Base-by-base conservation (phyloP, 2,888 invertebrate species). In the Ichneumon xanthorius region DNA sequence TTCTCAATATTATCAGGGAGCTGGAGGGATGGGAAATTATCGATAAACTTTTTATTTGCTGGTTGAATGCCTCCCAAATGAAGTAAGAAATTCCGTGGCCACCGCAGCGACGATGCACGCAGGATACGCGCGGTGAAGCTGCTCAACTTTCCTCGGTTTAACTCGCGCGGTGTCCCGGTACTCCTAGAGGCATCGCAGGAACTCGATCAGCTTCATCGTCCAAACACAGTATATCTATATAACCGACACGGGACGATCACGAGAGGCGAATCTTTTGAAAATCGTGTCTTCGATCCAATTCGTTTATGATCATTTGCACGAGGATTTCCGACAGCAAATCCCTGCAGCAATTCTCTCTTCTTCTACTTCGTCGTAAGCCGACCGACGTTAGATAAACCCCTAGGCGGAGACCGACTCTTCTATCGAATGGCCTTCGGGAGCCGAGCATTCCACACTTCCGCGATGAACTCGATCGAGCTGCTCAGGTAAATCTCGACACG, bases 251-350 rank as follows among this genome's bases (percentile, higher is more conserved):
- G 65, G 65, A 65, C 65, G 65, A 26, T 45, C 19, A 16, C 19
- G 45, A 63, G 40, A 63, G 3, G 40, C 14, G n/a, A 80, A 67
- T 7, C 37, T 33, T 55, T 40, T 7, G 33, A 58, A 65, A 73
- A 53, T 73, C 73, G 14, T 40, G 7, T 67, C 67, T 30, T 67
- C 55, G 30, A 67, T 72, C 73, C 73, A 81, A 81, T 81, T 81
- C 75, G 68, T 50, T 73, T 50, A 81, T 81, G 80, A 73, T 73
- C 73, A 80, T 80, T 73, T 67, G 26, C 55, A 73, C 72, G 67
- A 73, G 58, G 75, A 75, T 81, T 75, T 68, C 7, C 48, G 58
- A 16, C 48, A 58, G 58, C 53, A 67, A 80, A 80, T 75, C 68
- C 63, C 37, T 4, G 14, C 58, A 16, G 67, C 22, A 55, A 67